Evolutionary conservation across 2,113 vertebrate species (phyloP).

Genomic region (Bostrychus sinensis): DNA sequence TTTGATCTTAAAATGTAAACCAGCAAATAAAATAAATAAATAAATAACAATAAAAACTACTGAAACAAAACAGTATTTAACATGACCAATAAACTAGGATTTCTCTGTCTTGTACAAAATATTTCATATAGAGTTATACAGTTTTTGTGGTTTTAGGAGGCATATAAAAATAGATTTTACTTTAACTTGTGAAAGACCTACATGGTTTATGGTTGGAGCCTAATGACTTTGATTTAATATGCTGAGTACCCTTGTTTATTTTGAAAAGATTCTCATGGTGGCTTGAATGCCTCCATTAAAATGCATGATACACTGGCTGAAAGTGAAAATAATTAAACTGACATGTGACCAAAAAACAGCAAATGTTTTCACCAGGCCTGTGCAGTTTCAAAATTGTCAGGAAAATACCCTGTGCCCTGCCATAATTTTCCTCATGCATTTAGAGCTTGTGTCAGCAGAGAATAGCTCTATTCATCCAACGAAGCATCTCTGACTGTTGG

Average conservation of each 20-base stretch:
- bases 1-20: constrained; percentile 29
- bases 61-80: background rate
- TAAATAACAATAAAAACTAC: background rate
- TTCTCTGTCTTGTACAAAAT: background rate
- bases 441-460: constrained; percentile 45
- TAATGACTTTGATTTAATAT: constrained; percentile 54
- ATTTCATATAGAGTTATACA: background rate
- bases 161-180: constrained; percentile 9
- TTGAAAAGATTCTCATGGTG: constrained; percentile 50
- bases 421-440: constrained; percentile 61
- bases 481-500: constrained; percentile 48
- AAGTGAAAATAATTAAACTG: constrained; percentile 71
- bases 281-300: constrained; percentile 58
- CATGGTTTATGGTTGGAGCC: constrained; percentile 53
- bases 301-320: constrained; percentile 50
- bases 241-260: constrained; percentile 56
- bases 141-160: background rate
- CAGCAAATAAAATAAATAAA: constrained; percentile 13
- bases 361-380: constrained; percentile 58
- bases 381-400: constrained; percentile 56
- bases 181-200: constrained; percentile 19
- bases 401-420: constrained; percentile 54
- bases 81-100: background rate
- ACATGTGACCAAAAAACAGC: constrained; percentile 25
- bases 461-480: constrained; percentile 66